phyloP scores from a whole-genome alignment of 1,140 invertebrate genomes.

The Diuraphis noxia region DNA sequence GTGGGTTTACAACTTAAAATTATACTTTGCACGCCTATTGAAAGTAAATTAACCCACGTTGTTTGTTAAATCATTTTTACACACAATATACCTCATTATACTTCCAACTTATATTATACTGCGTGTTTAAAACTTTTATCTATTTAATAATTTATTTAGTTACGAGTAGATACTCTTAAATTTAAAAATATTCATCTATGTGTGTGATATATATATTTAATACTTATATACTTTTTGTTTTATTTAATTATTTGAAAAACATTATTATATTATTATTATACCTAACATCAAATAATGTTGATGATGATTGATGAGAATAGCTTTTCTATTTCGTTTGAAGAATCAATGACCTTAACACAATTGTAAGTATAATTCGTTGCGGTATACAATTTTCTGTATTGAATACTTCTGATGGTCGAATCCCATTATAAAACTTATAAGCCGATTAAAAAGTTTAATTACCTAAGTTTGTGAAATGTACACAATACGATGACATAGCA shows the following conservation, averaged over 20 bases:
- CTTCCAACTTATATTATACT: too few relatives aligned
- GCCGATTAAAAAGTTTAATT: background rate
- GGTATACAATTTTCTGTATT: background rate
- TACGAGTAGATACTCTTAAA: background rate
- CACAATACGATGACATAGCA: background rate
- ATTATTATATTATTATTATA: background rate
- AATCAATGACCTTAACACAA: background rate
- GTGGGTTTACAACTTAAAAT: too few relatives aligned
- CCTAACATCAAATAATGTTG: background rate
- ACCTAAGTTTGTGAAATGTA: background rate
- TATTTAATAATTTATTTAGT: background rate
- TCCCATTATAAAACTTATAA: background rate
- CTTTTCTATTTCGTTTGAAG: background rate
- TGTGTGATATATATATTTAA: background rate
- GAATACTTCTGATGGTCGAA: background rate
- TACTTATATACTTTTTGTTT: background rate
- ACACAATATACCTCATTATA: too few relatives aligned
- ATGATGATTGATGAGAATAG: background rate
- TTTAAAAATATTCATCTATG: background rate
- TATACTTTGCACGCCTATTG: too few relatives aligned
- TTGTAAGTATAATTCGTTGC: background rate
- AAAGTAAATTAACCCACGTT: too few relatives aligned
- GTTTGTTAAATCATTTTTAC: too few relatives aligned
- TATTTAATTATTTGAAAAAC: background rate
- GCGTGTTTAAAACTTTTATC: background rate